Evolutionary conservation across 1,140 invertebrate genomes (phyloP), one percentile per base, ranked within the genome.

Genomic region (Globodera rostochiensis): DNA sequence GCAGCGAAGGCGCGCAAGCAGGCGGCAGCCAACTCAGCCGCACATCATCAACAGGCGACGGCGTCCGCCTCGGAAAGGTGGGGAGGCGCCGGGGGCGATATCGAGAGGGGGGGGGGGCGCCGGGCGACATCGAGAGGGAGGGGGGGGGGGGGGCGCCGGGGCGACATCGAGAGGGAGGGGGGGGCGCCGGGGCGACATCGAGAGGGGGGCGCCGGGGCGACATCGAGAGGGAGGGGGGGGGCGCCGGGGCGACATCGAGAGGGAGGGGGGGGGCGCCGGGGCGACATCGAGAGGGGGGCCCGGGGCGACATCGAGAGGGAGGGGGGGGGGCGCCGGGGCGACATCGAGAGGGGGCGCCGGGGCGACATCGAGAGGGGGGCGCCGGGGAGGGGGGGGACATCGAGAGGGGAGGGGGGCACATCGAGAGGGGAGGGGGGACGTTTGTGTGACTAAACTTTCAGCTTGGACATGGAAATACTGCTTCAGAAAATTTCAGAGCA

Each of bases 301-400:
- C n/a, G n/a, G 50, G 50, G 4, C 7, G 6, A 64, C 19, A 64
- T 36, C 3, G 19, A 21, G 13, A 19, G 57, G 57, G 57, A 19
- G 4, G 6, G 15, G 15, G 11, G 13, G 4, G 25, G 36, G n/a
- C 19, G n/a, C n/a, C 13, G 15, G 57, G 57, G n/a, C 1, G 15
- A 60, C 11, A 15, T 11, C 13, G 15, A n/a, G n/a, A n/a, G n/a
- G n/a, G n/a, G 15, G 15, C 7, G 57, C 57, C 3, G n/a, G n/a
- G 57, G 57, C 6, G 13, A 11, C 13, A 60, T 50, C 74, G 53
- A 74, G 49, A 11, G 47, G 19, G 74, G 49, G 74, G 49, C 73
- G 53, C 8, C 46, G 46, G 69, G 19, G 89, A 88, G 74, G 84
- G 86, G 36, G 49, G 87, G 19, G n/a, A 76, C 46, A 21, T 5